These are phyloP conservation scores for Psix sp. DNA, from an alignment of 1,140 invertebrate species.

Conservation along the genomic window DNA sequence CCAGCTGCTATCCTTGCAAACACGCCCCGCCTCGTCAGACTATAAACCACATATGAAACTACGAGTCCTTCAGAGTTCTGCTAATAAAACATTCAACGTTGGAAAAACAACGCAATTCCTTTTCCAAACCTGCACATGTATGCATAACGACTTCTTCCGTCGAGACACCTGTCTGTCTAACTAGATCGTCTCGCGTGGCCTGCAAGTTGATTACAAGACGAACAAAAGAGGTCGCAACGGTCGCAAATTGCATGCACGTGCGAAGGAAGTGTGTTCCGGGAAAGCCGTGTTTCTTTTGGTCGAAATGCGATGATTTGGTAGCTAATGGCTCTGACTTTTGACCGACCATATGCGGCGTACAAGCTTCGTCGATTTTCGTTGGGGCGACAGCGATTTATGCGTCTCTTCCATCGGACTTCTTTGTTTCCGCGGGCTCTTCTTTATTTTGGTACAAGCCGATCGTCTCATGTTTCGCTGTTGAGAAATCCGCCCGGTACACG, in stretches of 20 bases:
- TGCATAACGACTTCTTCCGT: too few relatives aligned
- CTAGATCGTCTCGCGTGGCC: too few relatives aligned
- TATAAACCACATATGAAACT: too few relatives aligned
- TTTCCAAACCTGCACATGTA: too few relatives aligned
- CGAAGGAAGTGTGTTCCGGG: slow-evolving; percentile 32
- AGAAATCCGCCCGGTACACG: slow-evolving; percentile 41
- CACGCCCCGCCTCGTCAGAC: neutral
- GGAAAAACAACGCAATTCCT: too few relatives aligned
- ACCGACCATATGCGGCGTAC: slow-evolving; percentile 16
- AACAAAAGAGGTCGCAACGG: too few relatives aligned
- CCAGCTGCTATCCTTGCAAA: slow-evolving; percentile 26
- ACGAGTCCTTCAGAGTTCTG: too few relatives aligned
- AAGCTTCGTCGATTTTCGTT: neutral
- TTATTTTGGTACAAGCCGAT: slow-evolving; percentile 37
- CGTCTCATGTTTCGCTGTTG: slow-evolving; percentile 42
- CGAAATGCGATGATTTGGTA: slow-evolving; percentile 10
- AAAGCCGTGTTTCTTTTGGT: neutral
- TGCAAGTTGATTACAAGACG: too few relatives aligned
- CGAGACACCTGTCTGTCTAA: too few relatives aligned
- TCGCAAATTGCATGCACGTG: slow-evolving; percentile 42
- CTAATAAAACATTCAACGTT: too few relatives aligned
- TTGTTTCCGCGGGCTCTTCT: slow-evolving; percentile 46
- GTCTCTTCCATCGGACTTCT: slow-evolving; percentile 17
- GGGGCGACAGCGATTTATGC: slow-evolving; percentile 17
- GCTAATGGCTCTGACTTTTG: slow-evolving; percentile 13